phyloP scores from a whole-genome alignment of 2,113 vertebrate genomes.

The Scophthalmus maximus region DNA sequence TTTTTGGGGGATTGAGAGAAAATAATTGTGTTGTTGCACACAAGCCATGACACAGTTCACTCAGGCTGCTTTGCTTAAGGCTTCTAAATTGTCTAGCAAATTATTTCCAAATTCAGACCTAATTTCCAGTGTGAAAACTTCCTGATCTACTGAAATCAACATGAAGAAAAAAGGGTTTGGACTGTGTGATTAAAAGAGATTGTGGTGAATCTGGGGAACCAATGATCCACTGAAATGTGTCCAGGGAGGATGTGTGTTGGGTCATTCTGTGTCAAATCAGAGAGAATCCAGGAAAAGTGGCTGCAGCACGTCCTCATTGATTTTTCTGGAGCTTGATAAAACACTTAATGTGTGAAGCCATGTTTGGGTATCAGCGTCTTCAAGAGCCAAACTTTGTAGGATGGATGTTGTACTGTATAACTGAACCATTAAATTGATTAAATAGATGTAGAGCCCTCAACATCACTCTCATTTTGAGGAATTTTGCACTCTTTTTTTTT shows the following conservation, averaged over 20 bases:
- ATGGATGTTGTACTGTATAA: too few species aligned
- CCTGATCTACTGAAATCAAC: conserved; percentile 52
- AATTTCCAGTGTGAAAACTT: conserved; percentile 62
- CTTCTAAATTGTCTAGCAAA: neutral
- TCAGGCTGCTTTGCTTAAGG: neutral
- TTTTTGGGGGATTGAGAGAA: neutral
- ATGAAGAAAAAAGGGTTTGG: conserved; percentile 9
- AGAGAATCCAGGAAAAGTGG: neutral
- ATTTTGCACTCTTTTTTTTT: too few species aligned
- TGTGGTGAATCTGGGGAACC: conserved; percentile 49
- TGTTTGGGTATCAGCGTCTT: neutral
- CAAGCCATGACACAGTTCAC: neutral
- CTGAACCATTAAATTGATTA: too few species aligned
- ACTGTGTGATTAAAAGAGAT: conserved; percentile 52
- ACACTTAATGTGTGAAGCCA: neutral
- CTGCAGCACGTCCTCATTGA: neutral
- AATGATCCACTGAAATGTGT: conserved; percentile 55
- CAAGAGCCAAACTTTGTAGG: neutral
- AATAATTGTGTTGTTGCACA: neutral
- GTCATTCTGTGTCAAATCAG: neutral
- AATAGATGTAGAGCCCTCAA: too few species aligned
- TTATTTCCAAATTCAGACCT: neutral
- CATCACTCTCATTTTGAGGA: too few species aligned
- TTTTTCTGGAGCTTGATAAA: neutral
- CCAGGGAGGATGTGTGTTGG: conserved; percentile 22